Evolutionary conservation across 2,113 vertebrate species (phyloP), one percentile per base, ranked within the genome.

Genomic region (Phrynosoma platyrhinos): DNA sequence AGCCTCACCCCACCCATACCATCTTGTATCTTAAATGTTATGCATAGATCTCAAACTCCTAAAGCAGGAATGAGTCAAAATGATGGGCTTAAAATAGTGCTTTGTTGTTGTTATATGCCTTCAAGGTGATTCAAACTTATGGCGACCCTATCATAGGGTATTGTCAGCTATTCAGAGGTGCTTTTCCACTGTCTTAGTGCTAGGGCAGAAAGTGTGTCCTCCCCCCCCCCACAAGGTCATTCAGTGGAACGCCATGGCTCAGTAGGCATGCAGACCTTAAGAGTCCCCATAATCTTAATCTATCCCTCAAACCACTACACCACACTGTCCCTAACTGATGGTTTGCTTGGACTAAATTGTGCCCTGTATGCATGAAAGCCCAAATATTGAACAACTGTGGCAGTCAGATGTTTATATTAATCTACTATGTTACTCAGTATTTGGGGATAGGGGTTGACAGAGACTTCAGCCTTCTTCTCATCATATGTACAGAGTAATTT

Each of bases 401-500:
- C 47, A 47, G 47, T 7, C 2, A 47, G 47, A 4, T 47, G 47
- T 47, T 47, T 47, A 47, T 47, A 5, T 47, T 47, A 4, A 47
- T 47, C 47, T 47, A 47, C 47, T 47, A 7, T 47, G 47, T 47
- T 47, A 47, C 47, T 47, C 5, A 47, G 47, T 47, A 47, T 47
- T 47, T 47, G 47, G 7, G 4, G 47, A 7, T 47, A 7, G 47
- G 47, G 47, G 47, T 7, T 47, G 7, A 47, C 47, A 47, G 47
- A 47, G 47, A 5, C 47, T 47, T 47, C 47, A 5, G 47, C 47
- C 47, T 47, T 47, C 47, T 47, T 47, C 47, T 47, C 47, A 47
- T 47, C 47, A 47, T 5, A 47, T 47, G 47, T 5, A 47, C 5
- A 47, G 55, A 58, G 14, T 16, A 58, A 13, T 58, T 96, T 96